Conservation (phyloP, 2,113 vertebrate species). For the Gambusia holbrooki region DNA sequence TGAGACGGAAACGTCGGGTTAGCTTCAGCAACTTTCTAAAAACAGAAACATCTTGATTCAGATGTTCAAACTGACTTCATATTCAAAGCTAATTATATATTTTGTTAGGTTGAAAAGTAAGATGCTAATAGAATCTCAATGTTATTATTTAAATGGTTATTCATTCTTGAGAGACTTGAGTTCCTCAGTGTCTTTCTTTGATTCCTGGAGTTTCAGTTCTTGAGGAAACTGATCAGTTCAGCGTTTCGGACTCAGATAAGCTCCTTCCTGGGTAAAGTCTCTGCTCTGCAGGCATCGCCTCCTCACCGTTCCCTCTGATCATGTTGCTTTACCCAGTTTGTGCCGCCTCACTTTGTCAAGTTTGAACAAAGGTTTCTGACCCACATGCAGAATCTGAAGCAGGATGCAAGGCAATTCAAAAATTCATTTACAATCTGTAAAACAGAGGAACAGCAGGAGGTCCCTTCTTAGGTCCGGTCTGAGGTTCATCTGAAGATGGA, state of each 20-base stretch:
- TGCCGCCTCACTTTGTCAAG: not conserved
- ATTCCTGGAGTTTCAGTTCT: not conserved
- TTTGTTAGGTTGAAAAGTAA: not conserved
- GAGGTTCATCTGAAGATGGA: too few species aligned
- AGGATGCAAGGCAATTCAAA: too few species aligned
- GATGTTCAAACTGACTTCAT: too few species aligned
- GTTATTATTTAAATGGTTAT: not conserved
- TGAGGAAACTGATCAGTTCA: not conserved
- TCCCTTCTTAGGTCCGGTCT: too few species aligned
- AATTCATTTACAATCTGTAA: too few species aligned
- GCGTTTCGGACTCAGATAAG: not conserved
- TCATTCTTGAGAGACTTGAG: not conserved
- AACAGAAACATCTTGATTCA: too few species aligned
- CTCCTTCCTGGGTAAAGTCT: not conserved
- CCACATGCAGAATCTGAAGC: too few species aligned
- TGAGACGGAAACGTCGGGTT: not conserved
- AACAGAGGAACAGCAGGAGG: too few species aligned
- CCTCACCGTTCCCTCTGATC: not conserved
- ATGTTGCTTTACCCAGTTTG: not conserved
- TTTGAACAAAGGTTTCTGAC: too few species aligned
- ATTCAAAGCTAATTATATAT: not conserved
- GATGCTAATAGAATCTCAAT: not conserved
- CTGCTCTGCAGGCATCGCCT: not conserved
- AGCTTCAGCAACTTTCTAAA: not conserved
- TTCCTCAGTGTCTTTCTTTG: not conserved